Conservation (phyloP, 92 coral and sea anemone genomes). For the Phymanthus crucifer region DNA sequence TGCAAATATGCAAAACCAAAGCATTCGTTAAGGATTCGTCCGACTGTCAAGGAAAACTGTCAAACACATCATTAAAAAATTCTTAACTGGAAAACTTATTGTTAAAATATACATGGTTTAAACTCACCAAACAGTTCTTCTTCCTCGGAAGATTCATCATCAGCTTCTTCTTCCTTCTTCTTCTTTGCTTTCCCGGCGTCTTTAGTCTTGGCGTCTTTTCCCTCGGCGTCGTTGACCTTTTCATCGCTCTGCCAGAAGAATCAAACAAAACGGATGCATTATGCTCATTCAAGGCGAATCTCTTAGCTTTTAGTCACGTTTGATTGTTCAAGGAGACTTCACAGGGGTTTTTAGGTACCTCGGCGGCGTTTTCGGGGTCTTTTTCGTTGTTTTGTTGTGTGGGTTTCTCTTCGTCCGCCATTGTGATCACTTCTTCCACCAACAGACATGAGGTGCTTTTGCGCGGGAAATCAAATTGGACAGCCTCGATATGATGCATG, state of each 20-base stretch:
- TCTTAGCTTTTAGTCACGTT: background rate
- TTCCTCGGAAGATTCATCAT: constrained; percentile 71
- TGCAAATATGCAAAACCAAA: background rate
- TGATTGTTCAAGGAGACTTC: background rate
- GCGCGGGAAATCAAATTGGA: constrained; percentile 73
- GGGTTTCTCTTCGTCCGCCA: constrained; percentile 68
- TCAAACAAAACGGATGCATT: background rate
- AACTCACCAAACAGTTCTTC: constrained; percentile 64
- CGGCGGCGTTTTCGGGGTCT: constrained; percentile 24
- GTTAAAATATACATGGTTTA: background rate
- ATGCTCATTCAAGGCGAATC: background rate
- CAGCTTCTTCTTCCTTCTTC: constrained; percentile 57
- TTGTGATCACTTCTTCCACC: constrained; percentile 59
- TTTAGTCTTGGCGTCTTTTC: constrained; percentile 42
- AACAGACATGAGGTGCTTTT: constrained; percentile 77
- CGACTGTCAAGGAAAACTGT: background rate
- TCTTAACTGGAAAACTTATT: background rate
- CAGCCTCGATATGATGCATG: constrained; percentile 49
- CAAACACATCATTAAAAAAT: background rate
- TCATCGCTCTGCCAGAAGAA: constrained; percentile 36
- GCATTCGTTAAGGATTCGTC: background rate
- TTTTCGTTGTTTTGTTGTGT: constrained; percentile 38
- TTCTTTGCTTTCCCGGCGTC: constrained; percentile 40
- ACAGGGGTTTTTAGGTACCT: constrained; percentile 31
- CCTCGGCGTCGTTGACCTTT: constrained; percentile 50